Base-by-base conservation (phyloP, 1,140 invertebrate species). In the Oryzaephilus surinamensis region DNA sequence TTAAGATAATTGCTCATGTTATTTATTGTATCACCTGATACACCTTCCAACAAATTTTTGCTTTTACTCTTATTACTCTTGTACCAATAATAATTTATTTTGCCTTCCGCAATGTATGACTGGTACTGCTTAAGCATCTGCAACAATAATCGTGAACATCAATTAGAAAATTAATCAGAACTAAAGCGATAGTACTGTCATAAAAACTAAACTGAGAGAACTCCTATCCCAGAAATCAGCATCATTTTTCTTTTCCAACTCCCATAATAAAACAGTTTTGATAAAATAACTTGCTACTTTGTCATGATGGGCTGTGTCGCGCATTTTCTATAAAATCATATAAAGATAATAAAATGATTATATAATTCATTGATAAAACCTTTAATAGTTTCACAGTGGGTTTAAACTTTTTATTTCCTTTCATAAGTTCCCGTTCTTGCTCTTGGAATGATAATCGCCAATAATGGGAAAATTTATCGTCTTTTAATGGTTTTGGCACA, bases 201-300 rank as follows among this genome's bases (percentile, higher is more conserved):
- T 55, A 46, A 67, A 69, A 3, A 64, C 52, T 1, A 60, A 40
- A 37, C 62, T 64, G 1, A 62, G 20, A 2, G 64, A 24, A 30
- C 62, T 61, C 7, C 52, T 57, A 33, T 58, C 55, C 61, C 66
- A 71, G 38, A 58, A 63, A 4, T 46, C 48, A 11, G 59, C 55
- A 23, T 61, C 53, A 11, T 45, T 48, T 17, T 60, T 19, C 0
- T 20, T 39, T 28, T 61, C 42, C 0, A 62, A 48, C 47, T 62
- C 58, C 64, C 63, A 67, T 4, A 71, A 45, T 43, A 69, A 66
- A 0, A 69, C 42, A 4, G 69, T 70, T 46, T 71, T 71, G 17
- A 71, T 67, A 43, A 65, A 71, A 41, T 71, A 71, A 38, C 67
- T 71, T 0, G 67, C 65, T 11, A 70, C 66, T 2, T 44, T 39